Conservation (phyloP, 2,797 vertebrate species). For the Valencia hispanica region DNA sequence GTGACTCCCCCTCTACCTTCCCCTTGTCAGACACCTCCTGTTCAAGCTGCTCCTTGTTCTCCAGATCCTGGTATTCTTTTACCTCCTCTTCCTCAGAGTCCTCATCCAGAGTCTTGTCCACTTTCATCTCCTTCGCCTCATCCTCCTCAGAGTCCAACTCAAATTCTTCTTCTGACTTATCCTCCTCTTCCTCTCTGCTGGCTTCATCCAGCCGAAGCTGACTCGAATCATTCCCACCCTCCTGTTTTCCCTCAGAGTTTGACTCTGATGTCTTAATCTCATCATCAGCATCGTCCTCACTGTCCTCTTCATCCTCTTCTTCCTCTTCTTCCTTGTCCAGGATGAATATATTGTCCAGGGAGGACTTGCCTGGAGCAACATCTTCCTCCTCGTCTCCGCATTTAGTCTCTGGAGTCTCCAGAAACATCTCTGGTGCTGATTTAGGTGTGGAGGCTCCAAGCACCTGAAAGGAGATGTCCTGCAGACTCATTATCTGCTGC, state of each 20-base stretch:
- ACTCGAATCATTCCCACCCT: background rate
- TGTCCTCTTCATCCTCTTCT: background rate
- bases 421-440: background rate
- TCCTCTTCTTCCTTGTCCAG: constrained; percentile 63
- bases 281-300: too few species aligned
- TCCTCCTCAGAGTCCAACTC: too few species aligned
- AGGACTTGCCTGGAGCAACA: background rate
- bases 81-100: too few species aligned
- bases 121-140: too few species aligned
- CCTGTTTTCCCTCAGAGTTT: too few species aligned
- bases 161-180: too few species aligned
- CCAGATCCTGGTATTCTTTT: too few species aligned
- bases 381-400: constrained; percentile 14
- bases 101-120: too few species aligned
- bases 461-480: constrained; percentile 32
- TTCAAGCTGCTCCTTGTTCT: constrained; percentile 17
- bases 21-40: constrained; percentile 42
- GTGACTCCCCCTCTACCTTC: constrained; percentile 14
- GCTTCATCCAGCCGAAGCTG: too few species aligned
- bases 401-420: background rate
- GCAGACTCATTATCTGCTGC: constrained; percentile 38
- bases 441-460: constrained; percentile 87
- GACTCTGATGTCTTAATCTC: too few species aligned
- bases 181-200: too few species aligned
- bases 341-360: background rate